Evolutionary conservation across 2,113 vertebrate species (phyloP).

Genomic region (Arenaria interpres): DNA sequence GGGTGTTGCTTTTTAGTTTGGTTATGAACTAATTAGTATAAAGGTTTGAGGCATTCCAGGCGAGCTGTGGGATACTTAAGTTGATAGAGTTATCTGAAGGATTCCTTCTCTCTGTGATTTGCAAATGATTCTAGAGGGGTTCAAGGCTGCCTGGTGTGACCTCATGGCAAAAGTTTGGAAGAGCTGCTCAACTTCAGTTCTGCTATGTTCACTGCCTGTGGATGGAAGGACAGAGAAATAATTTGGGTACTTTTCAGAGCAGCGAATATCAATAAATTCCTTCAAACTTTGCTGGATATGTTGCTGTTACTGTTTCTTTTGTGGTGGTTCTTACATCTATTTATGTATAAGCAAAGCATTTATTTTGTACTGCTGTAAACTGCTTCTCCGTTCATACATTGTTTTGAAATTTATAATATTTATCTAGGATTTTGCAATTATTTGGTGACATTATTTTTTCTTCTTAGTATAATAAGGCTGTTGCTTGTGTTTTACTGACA

Average conservation of each 20-base stretch:
- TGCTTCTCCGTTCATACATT: not conserved
- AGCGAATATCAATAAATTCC: not conserved
- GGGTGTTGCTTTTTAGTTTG: not conserved
- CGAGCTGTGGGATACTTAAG: not conserved
- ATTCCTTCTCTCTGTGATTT: not conserved
- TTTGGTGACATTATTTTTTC: not conserved
- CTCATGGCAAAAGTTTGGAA: not conserved
- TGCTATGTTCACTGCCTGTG: not conserved
- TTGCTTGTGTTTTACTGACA: not conserved
- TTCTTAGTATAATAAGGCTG: not conserved
- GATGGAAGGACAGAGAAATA: not conserved
- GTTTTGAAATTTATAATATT: not conserved
- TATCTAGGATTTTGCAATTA: not conserved
- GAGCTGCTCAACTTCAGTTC: not conserved
- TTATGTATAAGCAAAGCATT: not conserved
- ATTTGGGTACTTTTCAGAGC: not conserved
- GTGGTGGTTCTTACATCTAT: not conserved
- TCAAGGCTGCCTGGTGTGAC: not conserved
- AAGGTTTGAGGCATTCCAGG: not conserved
- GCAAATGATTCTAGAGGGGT: not conserved
- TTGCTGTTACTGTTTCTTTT: not conserved
- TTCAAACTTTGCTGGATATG: not conserved
- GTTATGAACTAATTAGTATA: not conserved
- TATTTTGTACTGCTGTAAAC: not conserved
- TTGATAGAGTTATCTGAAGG: not conserved